Conservation (phyloP, 2,797 vertebrate genomes). For the Dipus sagitta region DNA sequence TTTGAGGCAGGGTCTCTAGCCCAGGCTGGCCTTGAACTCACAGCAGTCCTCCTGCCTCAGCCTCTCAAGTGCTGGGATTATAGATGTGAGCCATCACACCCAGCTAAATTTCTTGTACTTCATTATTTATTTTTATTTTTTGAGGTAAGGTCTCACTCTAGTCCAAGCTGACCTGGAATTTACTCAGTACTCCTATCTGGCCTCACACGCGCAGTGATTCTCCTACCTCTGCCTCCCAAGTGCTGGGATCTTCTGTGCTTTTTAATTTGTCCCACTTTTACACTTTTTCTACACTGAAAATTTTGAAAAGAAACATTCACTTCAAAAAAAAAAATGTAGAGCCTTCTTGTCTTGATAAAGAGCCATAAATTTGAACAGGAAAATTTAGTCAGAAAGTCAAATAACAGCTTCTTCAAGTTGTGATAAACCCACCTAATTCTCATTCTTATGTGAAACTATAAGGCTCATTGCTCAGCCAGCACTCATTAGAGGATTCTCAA, state of each 20-base stretch:
- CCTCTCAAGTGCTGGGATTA: too few relatives aligned
- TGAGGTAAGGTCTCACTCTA: too few relatives aligned
- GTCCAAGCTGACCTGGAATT: too few relatives aligned
- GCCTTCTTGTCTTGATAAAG: constrained; percentile 12
- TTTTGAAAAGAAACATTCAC: constrained; percentile 11
- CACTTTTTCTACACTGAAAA: not conserved
- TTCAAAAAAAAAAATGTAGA: not conserved
- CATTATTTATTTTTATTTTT: too few relatives aligned
- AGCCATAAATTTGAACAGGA: not conserved
- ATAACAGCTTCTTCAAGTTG: constrained; percentile 37
- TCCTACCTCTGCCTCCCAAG: too few relatives aligned
- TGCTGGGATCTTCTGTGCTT: not conserved
- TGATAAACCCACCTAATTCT: constrained; percentile 28
- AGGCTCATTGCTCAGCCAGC: constrained; percentile 51
- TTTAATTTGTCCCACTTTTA: not conserved
- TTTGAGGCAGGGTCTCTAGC: too few relatives aligned
- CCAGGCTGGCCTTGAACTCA: too few relatives aligned
- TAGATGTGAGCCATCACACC: too few relatives aligned
- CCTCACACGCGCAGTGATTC: too few relatives aligned
- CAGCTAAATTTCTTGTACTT: too few relatives aligned
- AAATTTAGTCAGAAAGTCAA: constrained; percentile 51
- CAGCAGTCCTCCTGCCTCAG: too few relatives aligned
- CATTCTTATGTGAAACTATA: constrained; percentile 55
- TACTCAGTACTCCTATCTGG: too few relatives aligned
- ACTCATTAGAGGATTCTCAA: constrained; percentile 51